Base-by-base conservation (phyloP, 2,797 vertebrate genomes). In the Buphagus erythrorhynchus region DNA sequence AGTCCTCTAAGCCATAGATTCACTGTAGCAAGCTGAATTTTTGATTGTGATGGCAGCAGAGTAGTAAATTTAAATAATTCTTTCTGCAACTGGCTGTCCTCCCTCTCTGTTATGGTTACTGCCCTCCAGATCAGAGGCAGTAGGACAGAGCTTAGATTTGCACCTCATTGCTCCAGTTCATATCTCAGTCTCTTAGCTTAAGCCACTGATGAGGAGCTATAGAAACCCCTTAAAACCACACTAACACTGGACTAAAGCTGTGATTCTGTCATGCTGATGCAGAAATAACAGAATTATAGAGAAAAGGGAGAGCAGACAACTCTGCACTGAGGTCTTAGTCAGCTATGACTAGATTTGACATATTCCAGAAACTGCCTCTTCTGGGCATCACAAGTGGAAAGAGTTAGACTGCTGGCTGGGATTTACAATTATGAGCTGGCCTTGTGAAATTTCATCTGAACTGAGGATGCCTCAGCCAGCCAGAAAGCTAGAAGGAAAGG, bases 391-490 rank as follows among this genome's bases (percentile, higher is more conserved):
- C 1, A 5, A 68, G 19, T 80, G 90, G 95, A 96, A 96, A 88
- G 72, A 94, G 24, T 93, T 73, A 85, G 85, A 40, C 25, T 86
- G 25, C 42, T 94, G 91, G 54, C 87, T 90, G 82, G n/a, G 61
- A 48, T 94, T 87, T 86, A 54, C 3, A 3, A 0, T 13, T 51
- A n/a, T 83, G 72, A 95, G 61, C 26, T 57, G 52, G 14, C 28
- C 71, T 72, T 81, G 54, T 83, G 85, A 94, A 90, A 93, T 91
- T 90, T 94, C 72, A 72, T 77, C 79, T 4, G 1, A 72, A n/a
- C 65, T 51, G 76, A 82, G 66, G 17, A 36, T 80, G 46, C 22
- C 13, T 90, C 65, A 84, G 76, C 29, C 46, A 86, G 51, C 25
- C 48, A 85, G 33, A 13, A n/a, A 82, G 59, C 59, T 45, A 31